Conservation (phyloP, 2,113 vertebrate genomes). For the Hippocampus abdominalis region DNA sequence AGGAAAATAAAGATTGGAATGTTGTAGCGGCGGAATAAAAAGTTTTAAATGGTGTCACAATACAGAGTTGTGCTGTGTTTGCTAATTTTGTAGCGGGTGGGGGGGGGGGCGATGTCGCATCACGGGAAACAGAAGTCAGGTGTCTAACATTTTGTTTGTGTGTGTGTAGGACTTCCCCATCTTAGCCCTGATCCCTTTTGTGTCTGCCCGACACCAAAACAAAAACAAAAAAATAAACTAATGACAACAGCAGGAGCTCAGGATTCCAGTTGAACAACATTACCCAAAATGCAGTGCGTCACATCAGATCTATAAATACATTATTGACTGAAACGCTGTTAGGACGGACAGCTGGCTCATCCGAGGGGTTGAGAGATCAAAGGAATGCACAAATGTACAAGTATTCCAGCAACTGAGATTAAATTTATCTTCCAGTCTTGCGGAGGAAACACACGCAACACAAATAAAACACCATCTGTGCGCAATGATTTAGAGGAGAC, state of each 20-base stretch:
- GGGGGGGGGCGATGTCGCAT: neutral
- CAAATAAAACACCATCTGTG: slow-evolving; percentile 3
- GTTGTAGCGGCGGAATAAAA: slow-evolving; percentile 48
- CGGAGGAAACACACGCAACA: slow-evolving; percentile 5
- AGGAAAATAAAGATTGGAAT: slow-evolving; percentile 54
- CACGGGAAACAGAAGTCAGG: neutral
- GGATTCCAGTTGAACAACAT: slow-evolving; percentile 68
- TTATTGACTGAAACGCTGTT: slow-evolving; percentile 5
- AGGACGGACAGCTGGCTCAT: slow-evolving; percentile 50
- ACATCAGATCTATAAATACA: slow-evolving; percentile 16
- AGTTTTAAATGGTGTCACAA: slow-evolving; percentile 30
- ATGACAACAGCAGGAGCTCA: slow-evolving; percentile 42
- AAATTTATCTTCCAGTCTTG: slow-evolving; percentile 62
- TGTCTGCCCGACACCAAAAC: neutral
- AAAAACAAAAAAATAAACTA: slow-evolving; percentile 3
- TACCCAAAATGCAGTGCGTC: slow-evolving; percentile 50
- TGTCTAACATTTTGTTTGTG: neutral
- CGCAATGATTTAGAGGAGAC: neutral
- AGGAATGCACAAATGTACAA: slow-evolving; percentile 70
- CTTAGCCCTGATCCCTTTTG: slow-evolving; percentile 58
- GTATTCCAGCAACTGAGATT: slow-evolving; percentile 47
- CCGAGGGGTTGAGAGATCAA: slow-evolving; percentile 44
- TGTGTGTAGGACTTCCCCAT: slow-evolving; percentile 30
- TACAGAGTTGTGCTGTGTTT: slow-evolving; percentile 61
- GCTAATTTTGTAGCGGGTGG: slow-evolving; percentile 16